Conservation (phyloP, 1,140 invertebrate genomes). For the Sminthurides bifidus region DNA sequence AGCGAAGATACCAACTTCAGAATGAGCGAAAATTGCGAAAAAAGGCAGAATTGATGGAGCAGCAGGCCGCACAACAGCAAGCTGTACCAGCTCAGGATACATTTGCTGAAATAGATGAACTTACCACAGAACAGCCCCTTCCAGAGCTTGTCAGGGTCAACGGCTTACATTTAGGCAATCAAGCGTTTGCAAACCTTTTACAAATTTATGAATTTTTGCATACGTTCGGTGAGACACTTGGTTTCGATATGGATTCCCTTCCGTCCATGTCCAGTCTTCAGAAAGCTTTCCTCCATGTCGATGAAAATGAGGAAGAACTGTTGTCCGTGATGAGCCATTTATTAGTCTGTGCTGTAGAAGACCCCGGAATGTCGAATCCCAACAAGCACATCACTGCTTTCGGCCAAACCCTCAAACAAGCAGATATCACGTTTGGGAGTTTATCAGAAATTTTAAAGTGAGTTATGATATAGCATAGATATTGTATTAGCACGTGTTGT, state of each 20-base stretch:
- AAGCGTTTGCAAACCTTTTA: conserved; percentile 78
- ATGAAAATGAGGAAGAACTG: conserved; percentile 75
- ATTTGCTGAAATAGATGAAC: conserved; percentile 6
- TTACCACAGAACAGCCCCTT: conserved; percentile 35
- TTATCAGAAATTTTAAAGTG: conserved; percentile 75
- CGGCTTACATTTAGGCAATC: conserved; percentile 65
- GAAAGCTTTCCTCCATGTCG: conserved; percentile 66
- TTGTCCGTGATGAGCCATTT: conserved; percentile 78
- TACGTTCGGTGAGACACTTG: conserved; percentile 86
- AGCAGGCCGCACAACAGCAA: conserved; percentile 10
- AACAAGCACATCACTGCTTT: conserved; percentile 69
- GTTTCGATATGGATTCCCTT: conserved; percentile 78
- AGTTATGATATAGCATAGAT: neutral
- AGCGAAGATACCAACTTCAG: conserved; percentile 20
- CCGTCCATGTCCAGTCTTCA: conserved; percentile 76
- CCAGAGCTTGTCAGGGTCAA: conserved; percentile 66
- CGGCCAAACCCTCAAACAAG: conserved; percentile 78
- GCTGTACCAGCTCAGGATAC: too few species aligned
- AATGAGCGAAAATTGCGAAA: conserved; percentile 19
- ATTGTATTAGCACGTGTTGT: neutral
- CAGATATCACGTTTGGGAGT: conserved; percentile 79
- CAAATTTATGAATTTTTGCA: conserved; percentile 93
- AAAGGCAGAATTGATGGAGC: conserved; percentile 9
- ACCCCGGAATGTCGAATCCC: conserved; percentile 77
- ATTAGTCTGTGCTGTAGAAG: conserved; percentile 80